phyloP scores from a whole-genome alignment of 2,113 vertebrate genomes.

The Mirza zaza region DNA sequence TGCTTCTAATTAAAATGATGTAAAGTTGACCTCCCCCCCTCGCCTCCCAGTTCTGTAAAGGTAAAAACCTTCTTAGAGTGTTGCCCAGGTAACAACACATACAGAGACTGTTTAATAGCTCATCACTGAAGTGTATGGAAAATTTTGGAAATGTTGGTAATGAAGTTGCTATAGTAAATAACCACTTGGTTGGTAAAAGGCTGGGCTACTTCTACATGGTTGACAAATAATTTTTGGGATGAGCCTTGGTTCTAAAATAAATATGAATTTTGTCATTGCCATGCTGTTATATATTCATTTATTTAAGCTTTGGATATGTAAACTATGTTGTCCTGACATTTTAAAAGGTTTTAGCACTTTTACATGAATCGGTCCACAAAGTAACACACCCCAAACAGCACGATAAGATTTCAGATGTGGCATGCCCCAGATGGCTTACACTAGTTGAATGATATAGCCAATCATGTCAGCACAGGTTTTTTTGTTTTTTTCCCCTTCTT shows the following conservation, averaged over 20 bases:
- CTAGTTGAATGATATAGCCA: conserved; percentile 22
- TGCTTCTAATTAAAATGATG: conserved; percentile 51
- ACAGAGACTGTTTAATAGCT: conserved; percentile 38
- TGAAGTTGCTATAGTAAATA: conserved; percentile 63
- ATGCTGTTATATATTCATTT: conserved; percentile 23
- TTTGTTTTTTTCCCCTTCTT: neutral
- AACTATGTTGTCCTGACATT: conserved; percentile 14
- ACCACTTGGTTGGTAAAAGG: conserved; percentile 53
- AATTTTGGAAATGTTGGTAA: conserved; percentile 68
- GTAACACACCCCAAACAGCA: neutral
- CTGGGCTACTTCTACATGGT: conserved; percentile 11
- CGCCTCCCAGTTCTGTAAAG: conserved; percentile 42
- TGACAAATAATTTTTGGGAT: conserved; percentile 33
- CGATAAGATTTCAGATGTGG: conserved; percentile 23
- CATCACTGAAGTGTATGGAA: conserved; percentile 52
- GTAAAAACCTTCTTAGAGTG: conserved; percentile 45
- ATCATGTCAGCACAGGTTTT: neutral
- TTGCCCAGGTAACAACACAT: conserved; percentile 64
- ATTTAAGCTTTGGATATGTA: neutral
- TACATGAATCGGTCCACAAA: neutral
- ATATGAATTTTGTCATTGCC: conserved; percentile 30
- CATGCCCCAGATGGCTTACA: neutral
- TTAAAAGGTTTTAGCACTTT: conserved; percentile 27
- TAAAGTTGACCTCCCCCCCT: neutral
- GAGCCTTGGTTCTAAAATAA: conserved; percentile 55